Conservation (phyloP, 2,797 vertebrate genomes). For the Cottoperca gobio region DNA sequence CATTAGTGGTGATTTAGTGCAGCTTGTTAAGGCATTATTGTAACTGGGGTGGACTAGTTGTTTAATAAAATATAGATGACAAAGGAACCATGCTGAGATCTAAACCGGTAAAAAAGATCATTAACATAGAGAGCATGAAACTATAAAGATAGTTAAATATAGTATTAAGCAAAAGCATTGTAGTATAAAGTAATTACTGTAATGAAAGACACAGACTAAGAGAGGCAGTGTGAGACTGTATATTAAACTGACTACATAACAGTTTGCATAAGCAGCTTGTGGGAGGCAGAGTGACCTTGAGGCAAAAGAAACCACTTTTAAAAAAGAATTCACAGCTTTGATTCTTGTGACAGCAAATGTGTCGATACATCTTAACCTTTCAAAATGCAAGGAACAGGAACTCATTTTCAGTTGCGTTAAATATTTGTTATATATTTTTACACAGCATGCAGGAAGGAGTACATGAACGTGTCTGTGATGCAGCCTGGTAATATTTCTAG, state of each 20-base stretch:
- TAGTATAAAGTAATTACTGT: neutral
- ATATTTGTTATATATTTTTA: slow-evolving; percentile 1
- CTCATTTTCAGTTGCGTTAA: neutral
- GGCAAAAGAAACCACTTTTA: slow-evolving; percentile 37
- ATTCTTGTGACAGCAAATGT: slow-evolving; percentile 13
- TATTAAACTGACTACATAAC: slow-evolving; percentile 6
- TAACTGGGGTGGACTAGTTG: neutral
- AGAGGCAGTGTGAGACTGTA: neutral
- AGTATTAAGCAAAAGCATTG: neutral
- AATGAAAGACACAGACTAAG: neutral
- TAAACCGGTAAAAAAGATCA: neutral
- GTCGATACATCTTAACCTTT: slow-evolving; percentile 2
- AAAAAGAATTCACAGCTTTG: slow-evolving; percentile 23
- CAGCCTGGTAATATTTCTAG: slow-evolving; percentile 68
- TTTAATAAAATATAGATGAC: slow-evolving; percentile 9
- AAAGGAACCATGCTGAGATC: neutral
- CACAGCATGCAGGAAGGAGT: slow-evolving; percentile 15
- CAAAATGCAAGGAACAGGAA: neutral
- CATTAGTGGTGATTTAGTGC: neutral
- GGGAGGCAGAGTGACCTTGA: slow-evolving; percentile 68
- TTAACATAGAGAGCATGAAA: neutral
- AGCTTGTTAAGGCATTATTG: neutral
- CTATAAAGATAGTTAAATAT: slow-evolving; percentile 12
- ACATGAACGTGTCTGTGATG: slow-evolving; percentile 40
- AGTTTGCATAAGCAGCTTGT: slow-evolving; percentile 27